phyloP scores from a whole-genome alignment of 2,113 vertebrate genomes.

The Rhea pennata region DNA sequence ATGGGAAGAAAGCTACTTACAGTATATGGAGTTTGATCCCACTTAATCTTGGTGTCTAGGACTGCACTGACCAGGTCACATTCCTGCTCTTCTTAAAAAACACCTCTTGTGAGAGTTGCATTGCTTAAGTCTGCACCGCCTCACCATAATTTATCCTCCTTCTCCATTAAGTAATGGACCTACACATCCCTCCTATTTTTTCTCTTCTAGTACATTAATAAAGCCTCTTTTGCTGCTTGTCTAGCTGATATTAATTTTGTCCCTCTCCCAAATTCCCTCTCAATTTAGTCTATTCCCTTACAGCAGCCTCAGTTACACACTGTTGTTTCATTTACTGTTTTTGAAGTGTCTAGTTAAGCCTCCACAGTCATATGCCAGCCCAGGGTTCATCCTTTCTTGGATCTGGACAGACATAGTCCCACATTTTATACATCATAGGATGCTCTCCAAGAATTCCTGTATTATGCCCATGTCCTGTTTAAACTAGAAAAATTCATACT shows the following conservation, averaged over 20 bases:
- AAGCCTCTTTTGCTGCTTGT: not conserved
- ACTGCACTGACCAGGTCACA: not conserved
- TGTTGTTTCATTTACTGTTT: not conserved
- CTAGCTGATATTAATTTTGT: not conserved
- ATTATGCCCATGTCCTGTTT: not conserved
- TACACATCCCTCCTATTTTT: not conserved
- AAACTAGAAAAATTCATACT: not conserved
- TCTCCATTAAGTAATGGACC: not conserved
- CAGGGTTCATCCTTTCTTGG: not conserved
- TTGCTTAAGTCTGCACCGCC: not conserved
- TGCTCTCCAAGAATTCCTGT: not conserved
- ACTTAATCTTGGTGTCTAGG: not conserved
- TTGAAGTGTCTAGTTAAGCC: not conserved
- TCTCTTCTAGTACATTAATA: not conserved
- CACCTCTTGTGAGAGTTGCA: not conserved
- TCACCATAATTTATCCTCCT: not conserved
- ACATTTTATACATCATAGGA: not conserved
- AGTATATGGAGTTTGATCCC: not conserved
- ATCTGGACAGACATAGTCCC: not conserved
- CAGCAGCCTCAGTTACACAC: fast-evolving
- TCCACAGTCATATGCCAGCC: not conserved
- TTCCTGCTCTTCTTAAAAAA: not conserved
- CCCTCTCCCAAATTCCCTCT: not conserved
- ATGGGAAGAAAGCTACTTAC: not conserved
- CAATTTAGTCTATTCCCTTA: not conserved